Base-by-base conservation (phyloP, 2,797 vertebrate genomes). In the Sebastiscus tertius region DNA sequence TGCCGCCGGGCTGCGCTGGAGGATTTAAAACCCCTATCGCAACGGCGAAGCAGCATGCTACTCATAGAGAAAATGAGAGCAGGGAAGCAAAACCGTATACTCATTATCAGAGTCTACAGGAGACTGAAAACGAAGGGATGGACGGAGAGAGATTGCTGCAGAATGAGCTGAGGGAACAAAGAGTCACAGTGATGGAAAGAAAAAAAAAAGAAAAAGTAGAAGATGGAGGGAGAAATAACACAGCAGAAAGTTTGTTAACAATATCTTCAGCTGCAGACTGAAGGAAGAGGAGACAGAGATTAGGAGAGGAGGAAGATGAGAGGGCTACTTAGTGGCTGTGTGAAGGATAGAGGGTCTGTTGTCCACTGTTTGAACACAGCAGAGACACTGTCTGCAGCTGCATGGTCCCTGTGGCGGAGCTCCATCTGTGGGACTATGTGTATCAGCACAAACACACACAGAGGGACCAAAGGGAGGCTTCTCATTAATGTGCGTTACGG, bases 371-470 rank as follows among this genome's bases (percentile, higher is more conserved):
- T 55, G 82, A 81, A 86, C 82, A 94, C 92, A 94, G 92, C 83
- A 68, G 78, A 80, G 89, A 71, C 87, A 77, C 86, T 94, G 91
- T 94, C 84, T 86, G 92, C 94, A 93, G 92, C 94, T 94, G 94
- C 89, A 86, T 71, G 80, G 85, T 62, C 82, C 82, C 81, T 29
- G 82, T 87, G 84, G 76, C 14, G 29, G 82, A 87, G 88, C 89
- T 87, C 87, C 78, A 60, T 85, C 76, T 73, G 77, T 52, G 76
- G 75, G 79, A 80, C 77, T 24, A 58, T 29, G 79, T 36, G 46
- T 18, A 61, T 58, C 24, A 34, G 42, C 72, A 70, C 76, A 82
- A 72, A 52, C 73, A 59, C 77, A 61, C 70, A 79, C 59, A 79
- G 26, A 74, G 27, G 2, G 72, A 27, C 34, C 24, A 18, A 63